Conservation (phyloP, 1,140 invertebrate genomes). For the Dermatophagoides farinae region DNA sequence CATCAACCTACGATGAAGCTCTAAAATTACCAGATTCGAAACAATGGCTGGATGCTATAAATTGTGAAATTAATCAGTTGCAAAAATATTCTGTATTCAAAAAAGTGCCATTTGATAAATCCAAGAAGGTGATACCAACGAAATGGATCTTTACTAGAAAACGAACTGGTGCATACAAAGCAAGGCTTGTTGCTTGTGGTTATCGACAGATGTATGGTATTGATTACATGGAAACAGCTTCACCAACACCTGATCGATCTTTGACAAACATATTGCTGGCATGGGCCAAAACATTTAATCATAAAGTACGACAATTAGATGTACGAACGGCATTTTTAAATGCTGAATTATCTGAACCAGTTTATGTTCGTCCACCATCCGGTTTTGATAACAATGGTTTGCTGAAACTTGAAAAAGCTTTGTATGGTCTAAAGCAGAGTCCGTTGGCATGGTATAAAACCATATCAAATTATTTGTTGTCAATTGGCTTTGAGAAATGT, state of each 20-base stretch:
- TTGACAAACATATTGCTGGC: constrained; percentile 22
- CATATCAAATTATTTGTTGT: background rate
- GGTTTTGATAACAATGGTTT: constrained; percentile 4
- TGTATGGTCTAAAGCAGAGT: constrained; percentile 23
- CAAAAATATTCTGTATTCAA: background rate
- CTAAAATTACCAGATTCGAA: background rate
- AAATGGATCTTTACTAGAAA: constrained; percentile 25
- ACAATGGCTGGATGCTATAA: background rate
- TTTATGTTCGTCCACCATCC: constrained; percentile 24
- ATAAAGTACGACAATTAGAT: constrained; percentile 22
- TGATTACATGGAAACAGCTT: constrained; percentile 24
- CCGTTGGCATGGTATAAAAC: constrained; percentile 20
- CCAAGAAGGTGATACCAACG: background rate
- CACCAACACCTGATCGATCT: constrained; percentile 21
- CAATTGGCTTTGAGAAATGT: background rate
- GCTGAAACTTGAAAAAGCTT: constrained; percentile 16
- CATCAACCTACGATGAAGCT: background rate
- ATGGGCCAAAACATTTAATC: constrained; percentile 18
- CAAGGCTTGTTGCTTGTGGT: constrained; percentile 26
- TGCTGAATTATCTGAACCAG: constrained; percentile 24
- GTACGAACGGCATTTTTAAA: constrained; percentile 27
- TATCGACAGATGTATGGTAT: constrained; percentile 21
- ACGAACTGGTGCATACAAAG: constrained; percentile 20
- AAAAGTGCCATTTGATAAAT: background rate
- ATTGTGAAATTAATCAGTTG: background rate